These are phyloP conservation scores for Trichogramma dendrolimi DNA, from an alignment of 2,888 invertebrate species.

Conservation along the genomic window DNA sequence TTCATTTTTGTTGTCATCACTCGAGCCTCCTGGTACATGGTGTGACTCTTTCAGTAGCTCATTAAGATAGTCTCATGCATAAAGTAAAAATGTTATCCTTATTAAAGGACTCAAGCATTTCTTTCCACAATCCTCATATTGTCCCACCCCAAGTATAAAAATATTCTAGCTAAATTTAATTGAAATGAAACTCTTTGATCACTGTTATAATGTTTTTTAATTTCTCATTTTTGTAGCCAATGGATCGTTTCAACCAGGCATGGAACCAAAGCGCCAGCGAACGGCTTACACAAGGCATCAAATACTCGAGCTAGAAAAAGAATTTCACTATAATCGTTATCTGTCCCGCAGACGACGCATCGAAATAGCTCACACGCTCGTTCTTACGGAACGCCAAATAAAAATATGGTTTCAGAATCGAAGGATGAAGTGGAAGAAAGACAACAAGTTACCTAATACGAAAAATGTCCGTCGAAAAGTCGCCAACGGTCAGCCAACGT, in stretches of 20 bases:
- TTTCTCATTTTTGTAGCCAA: constrained; percentile 61
- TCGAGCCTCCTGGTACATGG: neutral
- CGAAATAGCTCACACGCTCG: constrained; percentile 94
- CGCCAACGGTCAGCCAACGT: constrained; percentile 48
- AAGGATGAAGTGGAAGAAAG: constrained; percentile 83
- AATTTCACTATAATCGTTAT: constrained; percentile 97
- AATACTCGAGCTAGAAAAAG: constrained; percentile 94
- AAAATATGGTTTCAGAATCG: constrained; percentile 87
- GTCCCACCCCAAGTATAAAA: neutral
- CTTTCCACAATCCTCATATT: neutral
- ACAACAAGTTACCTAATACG: constrained; percentile 84
- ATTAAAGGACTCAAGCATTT: too few species aligned
- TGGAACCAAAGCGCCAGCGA: constrained; percentile 93
- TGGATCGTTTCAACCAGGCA: constrained; percentile 82
- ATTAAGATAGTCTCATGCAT: neutral
- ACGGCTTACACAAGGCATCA: constrained; percentile 98
- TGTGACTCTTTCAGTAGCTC: constrained; percentile 27
- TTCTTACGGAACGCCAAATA: constrained; percentile 86
- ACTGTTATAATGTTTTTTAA: neutral
- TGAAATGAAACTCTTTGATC: neutral
- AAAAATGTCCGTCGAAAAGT: constrained; percentile 66
- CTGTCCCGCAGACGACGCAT: constrained; percentile 90
- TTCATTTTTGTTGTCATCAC: constrained; percentile 5
- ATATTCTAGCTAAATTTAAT: neutral
- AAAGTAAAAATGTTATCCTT: too few species aligned